Conservation (phyloP, 2,797 vertebrate species). For the Triplophysa yarkandensis region DNA sequence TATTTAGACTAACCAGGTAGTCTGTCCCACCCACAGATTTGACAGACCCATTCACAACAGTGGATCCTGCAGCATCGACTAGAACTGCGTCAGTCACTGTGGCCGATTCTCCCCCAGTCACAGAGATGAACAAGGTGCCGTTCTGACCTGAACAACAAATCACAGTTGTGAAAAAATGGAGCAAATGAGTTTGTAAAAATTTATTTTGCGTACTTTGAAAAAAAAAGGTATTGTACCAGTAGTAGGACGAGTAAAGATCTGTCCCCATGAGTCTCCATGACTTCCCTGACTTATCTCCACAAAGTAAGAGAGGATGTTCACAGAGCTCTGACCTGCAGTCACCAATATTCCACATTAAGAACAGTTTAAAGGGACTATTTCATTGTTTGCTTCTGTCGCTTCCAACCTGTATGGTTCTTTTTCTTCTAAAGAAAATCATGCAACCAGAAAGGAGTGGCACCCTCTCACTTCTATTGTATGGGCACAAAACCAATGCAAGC, state of each 20-base stretch:
- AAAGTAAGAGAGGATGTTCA: conserved; percentile 66
- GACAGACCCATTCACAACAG: conserved; percentile 16
- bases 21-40: conserved; percentile 14
- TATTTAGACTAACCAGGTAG: conserved; percentile 43
- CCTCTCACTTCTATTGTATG: too few species aligned
- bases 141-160: conserved; percentile 37
- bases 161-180: neutral
- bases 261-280: conserved; percentile 57
- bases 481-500: too few species aligned
- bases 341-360: neutral
- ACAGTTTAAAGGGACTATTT: too few species aligned
- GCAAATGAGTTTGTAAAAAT: neutral
- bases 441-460: too few species aligned
- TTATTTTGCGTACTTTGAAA: neutral
- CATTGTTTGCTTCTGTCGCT: too few species aligned
- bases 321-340: conserved; percentile 66
- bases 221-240: conserved; percentile 57
- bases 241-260: conserved; percentile 65
- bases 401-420: too few species aligned
- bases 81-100: conserved; percentile 45
- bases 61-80: conserved; percentile 33
- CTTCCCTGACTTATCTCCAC: conserved; percentile 60
- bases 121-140: conserved; percentile 27
- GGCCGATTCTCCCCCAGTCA: conserved; percentile 31
- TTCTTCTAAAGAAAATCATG: too few species aligned